Evolutionary conservation across 2,113 vertebrate genomes (phyloP).

Genomic region (Tragelaphus buxtoni): DNA sequence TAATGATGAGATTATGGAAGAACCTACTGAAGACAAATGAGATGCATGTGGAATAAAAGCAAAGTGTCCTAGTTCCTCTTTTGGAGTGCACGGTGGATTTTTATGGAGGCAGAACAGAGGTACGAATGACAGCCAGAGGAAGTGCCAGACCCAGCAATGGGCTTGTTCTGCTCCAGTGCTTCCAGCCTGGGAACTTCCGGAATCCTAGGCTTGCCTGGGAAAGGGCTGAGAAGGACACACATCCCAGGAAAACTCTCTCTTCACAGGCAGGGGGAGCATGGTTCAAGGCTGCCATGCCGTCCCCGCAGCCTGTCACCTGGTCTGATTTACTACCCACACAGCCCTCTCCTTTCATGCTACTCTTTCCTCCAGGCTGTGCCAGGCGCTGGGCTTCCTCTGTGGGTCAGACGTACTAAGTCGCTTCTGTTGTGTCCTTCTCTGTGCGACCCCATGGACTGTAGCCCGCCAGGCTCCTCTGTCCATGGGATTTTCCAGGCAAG

Average conservation of each 20-base stretch:
- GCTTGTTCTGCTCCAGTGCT: conserved; percentile 53
- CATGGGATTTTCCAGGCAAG: neutral
- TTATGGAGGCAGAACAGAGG: conserved; percentile 78
- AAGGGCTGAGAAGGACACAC: neutral
- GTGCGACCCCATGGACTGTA: neutral
- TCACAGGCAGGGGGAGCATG: neutral
- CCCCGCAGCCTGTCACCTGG: neutral
- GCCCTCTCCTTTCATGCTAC: neutral
- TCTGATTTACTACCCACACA: neutral
- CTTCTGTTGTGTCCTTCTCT: neutral
- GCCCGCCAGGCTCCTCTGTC: neutral
- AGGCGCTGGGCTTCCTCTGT: neutral
- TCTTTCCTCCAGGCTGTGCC: neutral
- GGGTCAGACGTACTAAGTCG: neutral
- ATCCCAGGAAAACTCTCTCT: neutral
- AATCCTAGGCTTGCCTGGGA: neutral
- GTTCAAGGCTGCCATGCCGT: fast-evolving
- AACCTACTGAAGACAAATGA: conserved; percentile 86
- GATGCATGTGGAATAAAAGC: conserved; percentile 85
- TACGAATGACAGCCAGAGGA: conserved; percentile 69
- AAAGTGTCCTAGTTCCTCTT: conserved; percentile 83
- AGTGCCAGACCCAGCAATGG: neutral
- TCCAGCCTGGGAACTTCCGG: neutral
- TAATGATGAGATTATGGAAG: conserved; percentile 87
- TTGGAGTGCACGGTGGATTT: conserved; percentile 79